A percentile compares a stretch with the other conserved stretches of the same genome.
phyloP scores from a whole-genome alignment of 2,888 invertebrate species.

The Nymphalis polychloros region DNA sequence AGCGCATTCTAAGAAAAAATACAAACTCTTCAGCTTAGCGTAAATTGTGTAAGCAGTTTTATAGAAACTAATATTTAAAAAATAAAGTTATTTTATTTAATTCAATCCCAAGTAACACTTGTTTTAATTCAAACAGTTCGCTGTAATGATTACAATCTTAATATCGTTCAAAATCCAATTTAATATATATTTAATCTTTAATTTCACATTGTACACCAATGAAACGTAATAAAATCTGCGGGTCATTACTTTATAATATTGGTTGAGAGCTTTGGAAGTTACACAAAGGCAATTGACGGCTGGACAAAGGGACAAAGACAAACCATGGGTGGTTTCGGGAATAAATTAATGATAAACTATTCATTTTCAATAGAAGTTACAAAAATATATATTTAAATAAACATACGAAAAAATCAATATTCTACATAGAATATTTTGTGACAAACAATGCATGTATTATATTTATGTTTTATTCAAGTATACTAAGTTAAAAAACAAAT shows the following conservation, averaged over 20 bases:
- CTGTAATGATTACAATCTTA: neutral
- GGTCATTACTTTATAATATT: constrained; percentile 17
- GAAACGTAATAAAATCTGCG: constrained; percentile 14
- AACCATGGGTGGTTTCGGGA: neutral
- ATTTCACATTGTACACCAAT: neutral
- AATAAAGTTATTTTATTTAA: no score
- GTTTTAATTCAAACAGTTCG: neutral
- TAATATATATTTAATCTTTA: neutral
- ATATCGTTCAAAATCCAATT: neutral
- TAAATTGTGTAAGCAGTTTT: no score
- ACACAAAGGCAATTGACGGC: neutral
- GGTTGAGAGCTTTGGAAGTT: neutral
- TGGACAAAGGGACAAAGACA: constrained; percentile 6
- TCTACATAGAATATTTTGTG: neutral
- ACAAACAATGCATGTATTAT: neutral
- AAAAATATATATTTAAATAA: no score
- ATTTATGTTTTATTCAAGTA: no score
- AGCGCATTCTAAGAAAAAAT: no score
- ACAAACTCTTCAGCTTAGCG: no score
- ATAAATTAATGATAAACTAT: neutral
- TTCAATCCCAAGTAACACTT: no score
- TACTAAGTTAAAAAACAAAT: no score
- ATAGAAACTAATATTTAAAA: no score
- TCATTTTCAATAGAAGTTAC: neutral
- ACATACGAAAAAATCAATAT: no score